Evolutionary conservation across 1,140 invertebrate genomes (phyloP).

Genomic region (Arion vulgaris): DNA sequence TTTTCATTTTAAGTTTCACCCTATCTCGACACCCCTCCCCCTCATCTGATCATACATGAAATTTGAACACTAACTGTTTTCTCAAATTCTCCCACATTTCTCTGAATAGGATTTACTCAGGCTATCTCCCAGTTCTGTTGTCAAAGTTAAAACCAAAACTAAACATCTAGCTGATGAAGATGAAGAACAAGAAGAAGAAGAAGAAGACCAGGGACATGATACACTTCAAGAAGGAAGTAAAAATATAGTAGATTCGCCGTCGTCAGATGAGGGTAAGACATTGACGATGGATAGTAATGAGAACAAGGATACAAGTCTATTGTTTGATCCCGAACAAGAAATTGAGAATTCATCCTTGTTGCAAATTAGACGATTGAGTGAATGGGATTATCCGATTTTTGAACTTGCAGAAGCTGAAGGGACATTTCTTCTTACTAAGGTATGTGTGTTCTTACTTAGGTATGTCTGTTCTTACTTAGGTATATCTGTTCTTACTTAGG

Average conservation of each 20-base stretch:
- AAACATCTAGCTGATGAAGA: conserved; percentile 44
- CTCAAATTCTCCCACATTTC: no score
- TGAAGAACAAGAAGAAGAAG: conserved; percentile 46
- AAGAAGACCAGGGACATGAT: conserved; percentile 28
- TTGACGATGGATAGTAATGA: not conserved
- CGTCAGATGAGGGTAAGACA: not conserved
- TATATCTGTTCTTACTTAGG: no score
- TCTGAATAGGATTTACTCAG: conserved; percentile 10
- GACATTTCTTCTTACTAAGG: conserved; percentile 76
- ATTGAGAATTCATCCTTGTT: conserved; percentile 55
- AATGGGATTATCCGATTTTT: conserved; percentile 79
- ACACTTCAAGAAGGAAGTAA: no score
- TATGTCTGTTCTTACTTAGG: no score
- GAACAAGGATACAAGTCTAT: conserved; percentile 39
- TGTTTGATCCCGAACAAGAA: conserved; percentile 52
- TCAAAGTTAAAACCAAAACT: conserved; percentile 13
- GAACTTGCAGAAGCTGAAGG: conserved; percentile 72
- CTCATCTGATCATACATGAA: no score
- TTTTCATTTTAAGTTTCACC: no score
- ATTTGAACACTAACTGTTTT: no score
- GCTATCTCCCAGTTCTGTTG: not conserved
- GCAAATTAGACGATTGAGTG: conserved; percentile 56
- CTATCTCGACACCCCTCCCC: no score
- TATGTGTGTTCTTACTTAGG: conserved; percentile 65
- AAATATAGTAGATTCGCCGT: conserved; percentile 11